Base-by-base conservation (phyloP, 2,113 vertebrate species). In the Rutilus rutilus region DNA sequence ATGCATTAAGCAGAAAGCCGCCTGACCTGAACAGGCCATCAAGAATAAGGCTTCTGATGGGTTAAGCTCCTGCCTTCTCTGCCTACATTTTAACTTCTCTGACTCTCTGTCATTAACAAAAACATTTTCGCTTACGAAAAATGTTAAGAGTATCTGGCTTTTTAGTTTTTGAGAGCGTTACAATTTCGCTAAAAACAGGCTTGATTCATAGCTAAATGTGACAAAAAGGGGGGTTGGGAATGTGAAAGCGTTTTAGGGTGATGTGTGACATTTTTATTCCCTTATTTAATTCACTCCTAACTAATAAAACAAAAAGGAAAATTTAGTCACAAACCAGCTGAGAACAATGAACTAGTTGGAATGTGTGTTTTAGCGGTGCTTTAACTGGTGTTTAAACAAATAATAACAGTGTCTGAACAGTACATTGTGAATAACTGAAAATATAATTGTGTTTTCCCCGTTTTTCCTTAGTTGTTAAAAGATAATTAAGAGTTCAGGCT, bases 1-100 rank as follows among this genome's bases (percentile, higher is more conserved):
- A 71, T 74, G 85, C 76, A 89, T 90, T 90, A 87, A 78, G 84
- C 80, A 65, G 14, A 57, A 54, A 57, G 60, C n/a, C 67, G 47
- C 86, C 65, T 79, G 73, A 77, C 81, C 77, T 47, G 10, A 45
- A 64, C 59, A 25, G 59, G 30, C 36, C 57, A 65, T 62, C 81
- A 78, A 25, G 54, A 74, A 84, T 12, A n/a, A 50, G 12, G 65
- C 62, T 54, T 30, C 57, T 60, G 45, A 47, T 30, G 39, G 64
- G 74, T 42, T 78, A 60, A 80, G 23, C 30, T 25, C 14, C 39
- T 69, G 47, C 14, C 27, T 81, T 36, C 14, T 77, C 14, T 77
- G 52, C 67, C 33, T n/a, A 3, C 19, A 59, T 77, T 57, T 59
- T 36, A n/a, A 7, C 47, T 65, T 36, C 6, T 4, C 21, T 11